Conservation (phyloP, 1,140 invertebrate species). For the Kradibia gibbosae region DNA sequence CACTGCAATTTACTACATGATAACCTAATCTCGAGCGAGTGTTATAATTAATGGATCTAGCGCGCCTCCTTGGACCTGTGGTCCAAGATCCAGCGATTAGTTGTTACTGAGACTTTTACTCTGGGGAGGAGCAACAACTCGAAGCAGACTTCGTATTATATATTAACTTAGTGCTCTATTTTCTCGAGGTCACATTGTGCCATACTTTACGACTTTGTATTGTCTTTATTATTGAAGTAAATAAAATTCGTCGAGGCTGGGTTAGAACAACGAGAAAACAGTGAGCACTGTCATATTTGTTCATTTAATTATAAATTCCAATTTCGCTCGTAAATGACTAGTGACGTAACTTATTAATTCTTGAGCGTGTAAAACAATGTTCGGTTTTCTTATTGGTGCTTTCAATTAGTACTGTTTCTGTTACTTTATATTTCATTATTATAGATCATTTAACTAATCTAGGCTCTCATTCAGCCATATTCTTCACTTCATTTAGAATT, state of each 20-base stretch:
- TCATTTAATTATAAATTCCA: no score
- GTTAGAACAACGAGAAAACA: neutral
- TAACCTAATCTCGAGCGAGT: constrained; percentile 50
- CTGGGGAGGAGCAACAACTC: neutral
- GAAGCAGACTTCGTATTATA: neutral
- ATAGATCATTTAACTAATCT: no score
- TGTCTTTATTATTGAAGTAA: constrained; percentile 8
- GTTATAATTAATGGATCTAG: constrained; percentile 53
- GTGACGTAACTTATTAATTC: no score
- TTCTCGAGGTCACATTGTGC: constrained; percentile 5
- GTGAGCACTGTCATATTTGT: neutral
- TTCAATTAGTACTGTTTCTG: no score
- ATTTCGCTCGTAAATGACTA: no score
- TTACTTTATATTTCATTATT: no score
- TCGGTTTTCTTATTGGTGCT: no score
- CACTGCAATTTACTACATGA: constrained; percentile 18
- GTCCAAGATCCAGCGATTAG: constrained; percentile 35
- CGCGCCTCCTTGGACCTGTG: constrained; percentile 1
- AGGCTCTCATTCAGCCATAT: no score
- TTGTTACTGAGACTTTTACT: constrained; percentile 38
- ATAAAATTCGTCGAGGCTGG: neutral
- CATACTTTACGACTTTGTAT: constrained; percentile 9
- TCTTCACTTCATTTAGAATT: no score
- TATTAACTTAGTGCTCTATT: constrained; percentile 15
- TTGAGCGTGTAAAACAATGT: no score